These are phyloP conservation scores for Trogon surrucura DNA, from an alignment of 2,113 vertebrate genomes.

Conservation along the genomic window DNA sequence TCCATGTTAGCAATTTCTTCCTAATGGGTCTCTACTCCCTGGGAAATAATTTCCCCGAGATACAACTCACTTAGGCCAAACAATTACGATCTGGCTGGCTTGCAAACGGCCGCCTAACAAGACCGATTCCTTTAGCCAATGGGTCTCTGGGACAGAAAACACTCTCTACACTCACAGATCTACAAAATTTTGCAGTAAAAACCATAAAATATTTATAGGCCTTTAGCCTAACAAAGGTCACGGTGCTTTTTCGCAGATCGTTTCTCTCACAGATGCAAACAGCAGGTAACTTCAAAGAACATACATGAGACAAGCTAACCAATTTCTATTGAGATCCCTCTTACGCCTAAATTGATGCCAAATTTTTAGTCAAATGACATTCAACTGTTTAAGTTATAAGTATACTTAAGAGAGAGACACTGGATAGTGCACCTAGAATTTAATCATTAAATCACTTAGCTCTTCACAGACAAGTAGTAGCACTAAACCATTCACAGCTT, in stretches of 20 bases:
- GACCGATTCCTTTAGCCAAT: background rate
- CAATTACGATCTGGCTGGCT: background rate
- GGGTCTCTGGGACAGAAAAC: conserved; percentile 30
- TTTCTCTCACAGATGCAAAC: background rate
- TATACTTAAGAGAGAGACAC: background rate
- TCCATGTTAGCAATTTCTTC: background rate
- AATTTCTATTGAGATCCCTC: background rate
- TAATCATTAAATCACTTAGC: background rate
- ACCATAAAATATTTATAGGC: background rate
- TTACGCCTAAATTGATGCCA: background rate
- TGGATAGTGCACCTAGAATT: background rate
- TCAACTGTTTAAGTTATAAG: background rate
- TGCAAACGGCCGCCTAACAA: background rate
- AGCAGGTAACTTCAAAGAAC: background rate
- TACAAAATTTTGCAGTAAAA: background rate
- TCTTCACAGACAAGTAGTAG: background rate
- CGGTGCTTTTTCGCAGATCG: conserved; percentile 1
- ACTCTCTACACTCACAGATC: background rate
- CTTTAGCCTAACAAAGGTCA: conserved; percentile 17
- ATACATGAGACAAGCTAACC: background rate
- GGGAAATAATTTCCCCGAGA: background rate
- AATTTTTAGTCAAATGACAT: background rate
- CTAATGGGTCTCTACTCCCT: background rate
- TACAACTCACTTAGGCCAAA: background rate
- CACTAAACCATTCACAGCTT: background rate